These are phyloP conservation scores for Neolamprologus sp. DNA, from an alignment of 2,113 vertebrate species.

Conservation along the genomic window DNA sequence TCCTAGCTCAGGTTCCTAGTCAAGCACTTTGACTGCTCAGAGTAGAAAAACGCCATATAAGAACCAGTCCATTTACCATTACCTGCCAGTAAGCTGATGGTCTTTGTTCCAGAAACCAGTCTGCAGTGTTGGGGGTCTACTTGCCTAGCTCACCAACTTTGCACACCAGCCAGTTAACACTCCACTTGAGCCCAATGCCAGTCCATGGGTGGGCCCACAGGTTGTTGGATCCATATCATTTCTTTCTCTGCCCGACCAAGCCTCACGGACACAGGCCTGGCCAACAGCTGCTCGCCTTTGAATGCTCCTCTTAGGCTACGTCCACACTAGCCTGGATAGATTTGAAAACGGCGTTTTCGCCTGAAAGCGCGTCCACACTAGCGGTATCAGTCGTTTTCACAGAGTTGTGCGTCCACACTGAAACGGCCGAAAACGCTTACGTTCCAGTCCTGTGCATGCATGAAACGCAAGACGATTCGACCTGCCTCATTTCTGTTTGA, in stretches of 20 bases:
- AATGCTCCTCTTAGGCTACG: background rate
- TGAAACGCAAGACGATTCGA: background rate
- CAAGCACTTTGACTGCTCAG: background rate
- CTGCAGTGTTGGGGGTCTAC: background rate
- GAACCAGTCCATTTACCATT: background rate
- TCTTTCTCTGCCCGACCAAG: background rate
- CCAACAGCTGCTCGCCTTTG: background rate
- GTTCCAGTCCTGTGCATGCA: background rate
- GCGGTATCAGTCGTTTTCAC: rapidly evolving
- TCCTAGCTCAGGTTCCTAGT: background rate
- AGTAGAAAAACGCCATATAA: background rate
- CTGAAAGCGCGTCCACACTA: rapidly evolving
- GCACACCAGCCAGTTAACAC: background rate
- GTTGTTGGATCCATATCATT: background rate
- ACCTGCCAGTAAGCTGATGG: background rate
- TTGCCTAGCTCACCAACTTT: background rate
- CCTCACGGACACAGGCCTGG: background rate
- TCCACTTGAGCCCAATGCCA: background rate
- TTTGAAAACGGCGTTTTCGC: background rate
- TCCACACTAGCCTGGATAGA: background rate
- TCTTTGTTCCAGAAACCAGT: background rate
- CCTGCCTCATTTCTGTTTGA: background rate
- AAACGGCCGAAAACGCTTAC: rapidly evolving
- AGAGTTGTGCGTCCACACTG: background rate
- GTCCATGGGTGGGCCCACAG: background rate